phyloP scores from a whole-genome alignment of 2,888 invertebrate species.

The Dicroscelio sp. region DNA sequence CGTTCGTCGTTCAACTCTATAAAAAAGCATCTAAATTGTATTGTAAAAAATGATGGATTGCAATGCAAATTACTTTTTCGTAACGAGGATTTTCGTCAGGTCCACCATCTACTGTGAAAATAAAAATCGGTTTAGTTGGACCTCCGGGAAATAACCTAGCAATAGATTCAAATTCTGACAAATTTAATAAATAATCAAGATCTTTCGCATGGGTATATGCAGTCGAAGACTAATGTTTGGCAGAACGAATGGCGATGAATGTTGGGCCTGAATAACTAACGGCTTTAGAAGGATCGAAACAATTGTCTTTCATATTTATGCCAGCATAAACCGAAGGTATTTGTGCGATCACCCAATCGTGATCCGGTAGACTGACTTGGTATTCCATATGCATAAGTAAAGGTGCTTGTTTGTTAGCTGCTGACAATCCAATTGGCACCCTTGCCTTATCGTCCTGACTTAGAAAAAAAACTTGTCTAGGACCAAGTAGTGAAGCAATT shows the following conservation, averaged over 20 bases:
- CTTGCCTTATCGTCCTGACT: constrained; percentile 89
- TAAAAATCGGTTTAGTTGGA: not conserved
- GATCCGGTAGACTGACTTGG: constrained; percentile 85
- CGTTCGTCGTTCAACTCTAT: constrained; percentile 89
- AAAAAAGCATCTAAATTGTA: constrained; percentile 86
- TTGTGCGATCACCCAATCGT: constrained; percentile 88
- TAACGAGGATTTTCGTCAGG: not conserved
- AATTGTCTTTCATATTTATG: constrained; percentile 82
- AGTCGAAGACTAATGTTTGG: constrained; percentile 86
- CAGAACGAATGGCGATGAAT: constrained; percentile 88
- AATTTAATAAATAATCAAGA: constrained; percentile 41
- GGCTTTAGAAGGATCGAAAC: constrained; percentile 86
- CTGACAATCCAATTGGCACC: constrained; percentile 89
- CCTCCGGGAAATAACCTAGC: not conserved
- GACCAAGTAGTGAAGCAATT: constrained; percentile 84
- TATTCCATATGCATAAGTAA: constrained; percentile 88
- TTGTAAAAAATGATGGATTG: constrained; percentile 83
- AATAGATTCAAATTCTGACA: not conserved
- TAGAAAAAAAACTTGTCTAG: constrained; percentile 81
- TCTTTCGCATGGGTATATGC: constrained; percentile 84
- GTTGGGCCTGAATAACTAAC: constrained; percentile 90
- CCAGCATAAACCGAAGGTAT: constrained; percentile 89
- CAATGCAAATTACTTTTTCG: constrained; percentile 26
- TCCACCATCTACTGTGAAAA: constrained; percentile 7
- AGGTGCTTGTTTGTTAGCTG: constrained; percentile 90